A percentile compares a stretch with the other conserved stretches of the same genome.
These are phyloP conservation scores for Idris sp. DNA, from an alignment of 1,140 invertebrate genomes.

Conservation along the genomic window DNA sequence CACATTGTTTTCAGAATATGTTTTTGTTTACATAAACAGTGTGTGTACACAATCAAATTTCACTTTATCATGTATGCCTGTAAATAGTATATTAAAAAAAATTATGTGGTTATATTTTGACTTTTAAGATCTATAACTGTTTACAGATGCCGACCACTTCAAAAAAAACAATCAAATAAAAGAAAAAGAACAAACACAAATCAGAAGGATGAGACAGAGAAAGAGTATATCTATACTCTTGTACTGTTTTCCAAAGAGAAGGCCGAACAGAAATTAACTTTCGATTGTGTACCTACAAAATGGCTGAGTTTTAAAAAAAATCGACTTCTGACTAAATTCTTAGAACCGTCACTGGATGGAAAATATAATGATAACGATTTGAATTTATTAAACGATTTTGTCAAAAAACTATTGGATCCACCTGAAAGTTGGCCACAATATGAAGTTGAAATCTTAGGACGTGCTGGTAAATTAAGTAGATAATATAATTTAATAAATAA, in stretches of 20 bases:
- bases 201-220: too few relatives aligned
- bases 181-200: too few relatives aligned
- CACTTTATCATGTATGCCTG: too few relatives aligned
- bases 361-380: neutral
- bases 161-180: too few relatives aligned
- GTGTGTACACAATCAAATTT: too few relatives aligned
- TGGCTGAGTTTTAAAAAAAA: neutral
- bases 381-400: neutral
- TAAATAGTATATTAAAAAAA: too few relatives aligned
- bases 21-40: too few relatives aligned
- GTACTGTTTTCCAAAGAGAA: conserved; percentile 7
- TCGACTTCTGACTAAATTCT: neutral
- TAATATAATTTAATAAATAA: too few relatives aligned
- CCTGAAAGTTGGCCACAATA: conserved; percentile 14
- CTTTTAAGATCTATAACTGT: too few relatives aligned
- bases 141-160: too few relatives aligned
- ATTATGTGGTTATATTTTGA: too few relatives aligned
- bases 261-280: neutral
- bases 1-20: too few relatives aligned
- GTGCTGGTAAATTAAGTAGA: conserved; percentile 12
- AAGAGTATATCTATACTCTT: neutral
- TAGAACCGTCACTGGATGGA: conserved; percentile 5
- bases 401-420: conserved; percentile 3
- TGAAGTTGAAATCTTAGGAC: conserved; percentile 9
- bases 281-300: conserved; percentile 10